Conservation (phyloP, 1,140 invertebrate genomes). For the Maniola jurtina region DNA sequence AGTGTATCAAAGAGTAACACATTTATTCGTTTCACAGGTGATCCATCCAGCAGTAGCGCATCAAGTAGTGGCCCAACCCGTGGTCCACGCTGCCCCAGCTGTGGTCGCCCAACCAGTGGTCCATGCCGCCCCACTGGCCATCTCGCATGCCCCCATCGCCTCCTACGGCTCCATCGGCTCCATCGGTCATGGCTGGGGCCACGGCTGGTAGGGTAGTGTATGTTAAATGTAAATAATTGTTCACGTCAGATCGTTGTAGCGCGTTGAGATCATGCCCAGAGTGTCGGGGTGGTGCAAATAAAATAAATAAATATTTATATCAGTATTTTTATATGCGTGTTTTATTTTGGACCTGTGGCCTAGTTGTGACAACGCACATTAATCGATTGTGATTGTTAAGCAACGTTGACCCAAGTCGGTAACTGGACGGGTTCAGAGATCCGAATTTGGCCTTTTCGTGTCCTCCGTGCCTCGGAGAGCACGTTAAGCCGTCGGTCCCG, state of each 20-base stretch:
- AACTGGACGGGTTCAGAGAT: too few species aligned
- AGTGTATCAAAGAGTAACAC: too few species aligned
- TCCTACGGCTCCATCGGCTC: slow-evolving; percentile 41
- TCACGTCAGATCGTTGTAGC: slow-evolving; percentile 31
- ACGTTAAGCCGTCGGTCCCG: too few species aligned
- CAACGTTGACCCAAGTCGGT: too few species aligned
- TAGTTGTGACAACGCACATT: too few species aligned
- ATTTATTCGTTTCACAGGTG: slow-evolving; percentile 34
- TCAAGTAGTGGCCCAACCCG: slow-evolving; percentile 42
- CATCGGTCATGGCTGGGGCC: slow-evolving; percentile 43
- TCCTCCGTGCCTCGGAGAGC: too few species aligned
- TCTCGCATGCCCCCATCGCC: slow-evolving; percentile 42
- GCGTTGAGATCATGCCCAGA: slow-evolving; percentile 65
- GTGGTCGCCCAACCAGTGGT: slow-evolving; percentile 38
- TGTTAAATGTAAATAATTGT: slow-evolving; percentile 46
- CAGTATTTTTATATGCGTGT: slow-evolving; percentile 31
- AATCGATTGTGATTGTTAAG: too few species aligned
- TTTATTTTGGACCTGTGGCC: slow-evolving; percentile 21
- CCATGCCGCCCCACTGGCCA: slow-evolving; percentile 35
- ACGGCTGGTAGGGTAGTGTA: slow-evolving; percentile 57
- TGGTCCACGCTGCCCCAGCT: slow-evolving; percentile 42
- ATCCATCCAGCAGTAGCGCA: slow-evolving; percentile 59
- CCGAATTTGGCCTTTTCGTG: too few species aligned
- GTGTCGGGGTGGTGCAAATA: slow-evolving; percentile 56
- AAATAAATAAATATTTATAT: slow-evolving; percentile 56